These are phyloP conservation scores for Eupithecia tripunctaria DNA, from an alignment of 2,888 invertebrate species.

Conservation along the genomic window DNA sequence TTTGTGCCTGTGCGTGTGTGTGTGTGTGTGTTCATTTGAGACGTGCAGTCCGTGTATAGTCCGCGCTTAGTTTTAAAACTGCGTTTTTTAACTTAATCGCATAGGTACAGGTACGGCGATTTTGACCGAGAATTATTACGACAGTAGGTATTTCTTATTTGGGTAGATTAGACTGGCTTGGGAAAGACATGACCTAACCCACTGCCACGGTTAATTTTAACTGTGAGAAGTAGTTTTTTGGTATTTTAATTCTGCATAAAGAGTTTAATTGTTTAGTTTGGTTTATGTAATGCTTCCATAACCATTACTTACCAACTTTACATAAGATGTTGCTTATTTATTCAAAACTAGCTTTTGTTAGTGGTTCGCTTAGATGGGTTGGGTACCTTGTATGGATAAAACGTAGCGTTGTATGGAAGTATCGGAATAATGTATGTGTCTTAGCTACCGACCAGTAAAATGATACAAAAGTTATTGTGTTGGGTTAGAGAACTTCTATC, in stretches of 20 bases:
- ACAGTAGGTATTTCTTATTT: constrained; percentile 25
- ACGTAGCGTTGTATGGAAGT: neutral
- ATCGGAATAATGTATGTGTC: no score
- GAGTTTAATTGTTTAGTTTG: constrained; percentile 5
- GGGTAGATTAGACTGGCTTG: constrained; percentile 26
- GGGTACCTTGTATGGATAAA: neutral
- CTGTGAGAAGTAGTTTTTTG: constrained; percentile 37
- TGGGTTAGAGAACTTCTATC: no score
- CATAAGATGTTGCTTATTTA: constrained; percentile 6
- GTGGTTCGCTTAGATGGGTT: neutral
- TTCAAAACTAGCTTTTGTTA: neutral
- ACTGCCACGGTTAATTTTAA: constrained; percentile 38
- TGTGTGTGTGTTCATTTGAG: no score
- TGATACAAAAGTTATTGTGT: no score
- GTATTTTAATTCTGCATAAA: constrained; percentile 23
- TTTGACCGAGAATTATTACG: constrained; percentile 47
- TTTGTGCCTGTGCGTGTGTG: no score
- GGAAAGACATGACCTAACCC: constrained; percentile 43
- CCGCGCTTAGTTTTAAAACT: no score
- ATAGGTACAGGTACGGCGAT: constrained; percentile 41
- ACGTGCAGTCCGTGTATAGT: no score
- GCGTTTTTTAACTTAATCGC: no score
- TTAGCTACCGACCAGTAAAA: no score
- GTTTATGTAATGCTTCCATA: constrained; percentile 19
- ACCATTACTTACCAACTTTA: constrained; percentile 3